A percentile compares a stretch with the other conserved stretches of the same genome.
Evolutionary conservation across 2,113 vertebrate genomes (phyloP).

Genomic region (Urocitellus parryii): DNA sequence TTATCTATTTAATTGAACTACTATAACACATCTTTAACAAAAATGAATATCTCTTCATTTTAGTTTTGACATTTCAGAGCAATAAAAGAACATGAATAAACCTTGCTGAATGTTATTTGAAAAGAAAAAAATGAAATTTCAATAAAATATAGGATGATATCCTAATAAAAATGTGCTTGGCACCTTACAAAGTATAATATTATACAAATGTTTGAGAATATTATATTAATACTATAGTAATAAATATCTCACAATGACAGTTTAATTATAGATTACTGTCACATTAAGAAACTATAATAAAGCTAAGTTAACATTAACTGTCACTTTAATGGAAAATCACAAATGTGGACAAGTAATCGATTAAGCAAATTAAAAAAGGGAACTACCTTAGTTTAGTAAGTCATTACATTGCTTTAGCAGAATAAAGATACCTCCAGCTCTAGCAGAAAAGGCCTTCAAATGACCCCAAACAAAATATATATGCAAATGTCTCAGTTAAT

Average conservation of each 20-base stretch:
- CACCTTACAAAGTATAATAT: neutral
- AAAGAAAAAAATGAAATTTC: neutral
- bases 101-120: neutral
- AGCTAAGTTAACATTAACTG: slow-evolving; percentile 3
- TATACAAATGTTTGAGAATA: neutral
- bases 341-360: neutral
- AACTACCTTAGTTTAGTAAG: neutral
- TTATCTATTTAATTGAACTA: neutral
- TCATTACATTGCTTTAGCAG: neutral
- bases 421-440: neutral
- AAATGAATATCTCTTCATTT: neutral
- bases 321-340: neutral
- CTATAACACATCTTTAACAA: neutral
- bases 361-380: slow-evolving; percentile 25
- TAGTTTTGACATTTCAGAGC: slow-evolving; percentile 1
- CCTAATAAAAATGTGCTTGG: neutral
- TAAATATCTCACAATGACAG: slow-evolving; percentile 18
- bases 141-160: neutral
- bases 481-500: neutral
- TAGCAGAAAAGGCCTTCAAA: neutral
- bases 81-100: slow-evolving; percentile 19
- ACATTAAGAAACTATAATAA: neutral
- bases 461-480: neutral
- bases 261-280: slow-evolving; percentile 42
- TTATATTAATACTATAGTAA: neutral